A percentile compares a stretch with the other conserved stretches of the same genome.
phyloP scores from a whole-genome alignment of 92 coral and sea anemone genomes.

The Scolanthus callimorphus region DNA sequence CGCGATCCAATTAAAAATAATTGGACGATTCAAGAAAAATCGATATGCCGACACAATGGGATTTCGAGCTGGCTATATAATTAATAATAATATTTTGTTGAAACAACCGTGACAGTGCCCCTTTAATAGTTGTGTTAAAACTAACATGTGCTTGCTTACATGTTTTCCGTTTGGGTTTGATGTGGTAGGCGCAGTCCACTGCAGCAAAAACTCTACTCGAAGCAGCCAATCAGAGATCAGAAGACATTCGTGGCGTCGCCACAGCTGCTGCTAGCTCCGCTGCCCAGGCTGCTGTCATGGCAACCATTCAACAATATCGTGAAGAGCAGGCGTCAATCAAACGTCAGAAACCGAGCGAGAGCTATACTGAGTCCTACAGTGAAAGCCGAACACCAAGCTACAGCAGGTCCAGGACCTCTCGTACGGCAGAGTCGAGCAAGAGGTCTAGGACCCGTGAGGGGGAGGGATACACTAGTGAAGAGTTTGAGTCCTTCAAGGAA shows the following conservation, averaged over 20 bases:
- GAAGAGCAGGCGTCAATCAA: constrained; percentile 49
- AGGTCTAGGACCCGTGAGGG: constrained; percentile 32
- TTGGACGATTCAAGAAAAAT: too few relatives aligned
- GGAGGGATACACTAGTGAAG: constrained; percentile 78
- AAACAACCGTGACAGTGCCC: too few relatives aligned
- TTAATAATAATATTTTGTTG: too few relatives aligned
- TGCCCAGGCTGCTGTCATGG: constrained; percentile 78
- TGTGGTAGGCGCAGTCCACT: constrained; percentile 72
- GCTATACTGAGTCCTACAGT: constrained; percentile 46
- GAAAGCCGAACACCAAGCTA: constrained; percentile 52
- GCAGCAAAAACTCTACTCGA: constrained; percentile 71
- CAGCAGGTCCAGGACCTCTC: constrained; percentile 33
- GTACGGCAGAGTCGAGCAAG: background rate
- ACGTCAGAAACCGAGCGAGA: constrained; percentile 43
- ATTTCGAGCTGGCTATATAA: too few relatives aligned
- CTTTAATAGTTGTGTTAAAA: too few relatives aligned
- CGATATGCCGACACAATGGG: too few relatives aligned
- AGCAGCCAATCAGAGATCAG: constrained; percentile 63
- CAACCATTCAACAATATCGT: constrained; percentile 55
- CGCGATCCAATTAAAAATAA: too few relatives aligned
- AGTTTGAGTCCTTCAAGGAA: constrained; percentile 67
- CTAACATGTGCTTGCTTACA: too few relatives aligned
- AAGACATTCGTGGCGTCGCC: constrained; percentile 58
- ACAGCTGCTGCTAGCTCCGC: constrained; percentile 87
- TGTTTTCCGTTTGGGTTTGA: too few relatives aligned